Evolutionary conservation across 2,888 invertebrate genomes (phyloP), one percentile per base, ranked within the genome.

Genomic region (Mythimna loreyi): DNA sequence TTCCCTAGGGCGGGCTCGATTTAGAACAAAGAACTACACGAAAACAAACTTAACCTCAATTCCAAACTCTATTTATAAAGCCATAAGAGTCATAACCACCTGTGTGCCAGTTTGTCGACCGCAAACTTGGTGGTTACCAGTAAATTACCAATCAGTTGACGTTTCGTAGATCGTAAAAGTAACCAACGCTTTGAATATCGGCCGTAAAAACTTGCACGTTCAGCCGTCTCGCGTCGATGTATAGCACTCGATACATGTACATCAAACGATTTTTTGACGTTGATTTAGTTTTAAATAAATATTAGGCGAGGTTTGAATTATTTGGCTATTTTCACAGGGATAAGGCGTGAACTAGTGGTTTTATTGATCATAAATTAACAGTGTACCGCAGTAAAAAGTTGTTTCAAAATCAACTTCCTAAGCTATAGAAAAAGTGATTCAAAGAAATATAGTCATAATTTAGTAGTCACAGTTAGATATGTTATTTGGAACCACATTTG

Each of bases 141-240:
- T 87, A 83, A 85, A 85, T 87, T 83, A 82, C 84, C 80, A 84
- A 84, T 85, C 81, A 81, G 80, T 69, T 82, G 85, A 85, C 84
- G 81, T 83, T 86, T 78, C 81, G 78, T 80, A 75, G 75, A 71
- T 83, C 81, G 84, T 87, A 85, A 85, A 86, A 81, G 81, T 83
- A 85, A 84, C 81, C 83, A 75, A 72, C 70, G 77, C 68, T 82
- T 84, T 72, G 81, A 82, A 82, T 82, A 82, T 83, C 69, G 72
- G 60, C 69, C 75, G 73, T 75, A 74, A 80, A 72, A 65, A 81
- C 53, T 66, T 53, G 71, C 68, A 53, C 47, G 63, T 58, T 75
- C 55, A 56, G 72, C 64, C 33, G 64, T 61, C 36, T 60, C 36
- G 50, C 55, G 64, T 71, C 80, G 78, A 80, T 71, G 60, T 80